Base-by-base conservation (phyloP, 2,113 vertebrate genomes). In the Holacanthus passer region DNA sequence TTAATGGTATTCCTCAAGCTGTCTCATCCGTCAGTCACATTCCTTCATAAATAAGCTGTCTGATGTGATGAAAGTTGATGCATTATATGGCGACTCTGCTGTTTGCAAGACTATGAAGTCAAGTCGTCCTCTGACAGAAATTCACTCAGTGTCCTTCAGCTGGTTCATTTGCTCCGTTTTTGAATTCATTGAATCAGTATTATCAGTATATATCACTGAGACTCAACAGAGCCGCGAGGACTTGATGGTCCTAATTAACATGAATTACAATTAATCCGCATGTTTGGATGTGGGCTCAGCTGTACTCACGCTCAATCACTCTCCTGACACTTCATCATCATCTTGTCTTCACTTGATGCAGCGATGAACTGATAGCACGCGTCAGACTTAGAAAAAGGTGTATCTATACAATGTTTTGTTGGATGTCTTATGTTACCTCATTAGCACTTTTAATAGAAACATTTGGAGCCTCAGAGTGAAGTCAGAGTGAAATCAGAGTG, bases 261-360 rank as follows among this genome's bases (percentile, higher is more conserved):
- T 86, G 62, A 87, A 90, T 69, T 66, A 86, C 47, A 75, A 73
- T 37, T 68, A 58, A 56, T 65, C 80, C 50, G 29, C 50, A 62
- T 22, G 63, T 75, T 74, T 74, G 64, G 55, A 65, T 77, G 55
- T 6, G 41, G 27, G 43, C 66, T 35, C 76, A 52, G 75, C 65
- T 60, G 62, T 32, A 8, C 50, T 67, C 64, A n/a, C n/a, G n/a
- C n/a, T n/a, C 66, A 47, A 35, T 81, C 52, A 41, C 45, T 66
- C 53, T 69, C 62, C 35, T 60, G 45, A 45, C 17, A 65, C 55
- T 41, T 8, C 13, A 19, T 48, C 35, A n/a, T n/a, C n/a, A n/a
- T 58, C 41, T 73, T 50, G 1, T 50, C 74, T 64, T 50, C 19
- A 39, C 20, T 64, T 10, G 48, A 73, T 53, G 62, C 52, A 9